phyloP scores from a whole-genome alignment of 2,888 invertebrate genomes.

The Cerastis leucographa region DNA sequence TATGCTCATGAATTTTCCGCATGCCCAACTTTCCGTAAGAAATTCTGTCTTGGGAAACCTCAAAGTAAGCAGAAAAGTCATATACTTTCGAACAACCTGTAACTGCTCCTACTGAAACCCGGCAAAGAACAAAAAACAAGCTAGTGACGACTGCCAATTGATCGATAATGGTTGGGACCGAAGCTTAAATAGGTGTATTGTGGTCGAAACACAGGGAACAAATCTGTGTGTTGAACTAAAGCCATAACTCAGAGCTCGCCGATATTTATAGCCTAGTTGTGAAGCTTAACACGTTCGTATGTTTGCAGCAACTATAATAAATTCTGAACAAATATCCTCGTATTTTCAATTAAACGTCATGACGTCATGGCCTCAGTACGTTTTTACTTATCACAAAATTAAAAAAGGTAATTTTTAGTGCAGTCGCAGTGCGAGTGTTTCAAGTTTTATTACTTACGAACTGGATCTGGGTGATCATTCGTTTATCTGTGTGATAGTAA shows the following conservation, averaged over 20 bases:
- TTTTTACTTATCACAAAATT: constrained; percentile 53
- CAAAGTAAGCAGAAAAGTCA: constrained; percentile 26
- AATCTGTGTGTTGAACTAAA: constrained; percentile 78
- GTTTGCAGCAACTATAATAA: constrained; percentile 78
- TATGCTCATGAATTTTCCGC: constrained; percentile 38
- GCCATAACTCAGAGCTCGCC: constrained; percentile 81
- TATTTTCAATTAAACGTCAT: constrained; percentile 72
- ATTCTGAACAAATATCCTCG: constrained; percentile 75
- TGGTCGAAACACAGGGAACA: constrained; percentile 71
- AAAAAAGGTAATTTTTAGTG: constrained; percentile 52
- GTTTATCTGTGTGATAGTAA: constrained; percentile 36
- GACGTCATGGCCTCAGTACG: constrained; percentile 27
- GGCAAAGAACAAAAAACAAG: constrained; percentile 51
- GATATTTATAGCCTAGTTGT: constrained; percentile 84
- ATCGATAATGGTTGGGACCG: constrained; percentile 60
- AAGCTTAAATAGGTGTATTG: constrained; percentile 69
- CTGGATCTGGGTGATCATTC: neutral
- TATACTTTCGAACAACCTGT: constrained; percentile 39
- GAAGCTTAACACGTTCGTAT: constrained; percentile 81
- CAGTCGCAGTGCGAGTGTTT: constrained; percentile 3
- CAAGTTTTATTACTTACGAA: constrained; percentile 37
- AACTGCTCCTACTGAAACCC: constrained; percentile 8
- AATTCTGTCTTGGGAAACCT: constrained; percentile 23
- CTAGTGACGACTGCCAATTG: constrained; percentile 56
- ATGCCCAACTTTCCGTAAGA: constrained; percentile 15